phyloP scores from a whole-genome alignment of 2,113 vertebrate species.

The Chlamydotis undulata region DNA sequence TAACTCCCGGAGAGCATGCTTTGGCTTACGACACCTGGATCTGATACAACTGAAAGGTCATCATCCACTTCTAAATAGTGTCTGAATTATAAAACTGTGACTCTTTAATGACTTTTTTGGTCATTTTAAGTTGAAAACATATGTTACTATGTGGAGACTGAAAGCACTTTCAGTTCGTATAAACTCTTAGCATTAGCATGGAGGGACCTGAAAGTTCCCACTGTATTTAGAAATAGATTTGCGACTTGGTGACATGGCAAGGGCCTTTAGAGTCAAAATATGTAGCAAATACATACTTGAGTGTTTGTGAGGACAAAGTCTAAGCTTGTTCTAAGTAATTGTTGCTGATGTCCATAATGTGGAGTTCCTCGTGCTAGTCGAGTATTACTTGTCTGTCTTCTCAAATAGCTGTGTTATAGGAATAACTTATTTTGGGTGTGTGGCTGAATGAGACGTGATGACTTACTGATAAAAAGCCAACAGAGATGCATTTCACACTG shows the following conservation, averaged over 20 bases:
- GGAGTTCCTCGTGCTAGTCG: not conserved
- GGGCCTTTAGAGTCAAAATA: not conserved
- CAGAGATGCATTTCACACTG: not conserved
- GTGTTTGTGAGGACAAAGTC: not conserved
- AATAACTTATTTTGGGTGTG: not conserved
- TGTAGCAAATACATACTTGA: not conserved
- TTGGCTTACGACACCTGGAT: not conserved
- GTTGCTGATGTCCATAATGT: not conserved
- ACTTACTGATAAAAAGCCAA: not conserved
- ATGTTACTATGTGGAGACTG: accelerated
- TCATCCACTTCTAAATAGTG: not conserved
- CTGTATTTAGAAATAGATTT: not conserved
- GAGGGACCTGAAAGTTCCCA: not conserved
- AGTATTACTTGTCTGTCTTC: not conserved
- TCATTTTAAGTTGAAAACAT: not conserved
- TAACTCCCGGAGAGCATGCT: not conserved
- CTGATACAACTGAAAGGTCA: not conserved
- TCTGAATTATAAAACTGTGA: not conserved
- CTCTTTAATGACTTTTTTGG: not conserved
- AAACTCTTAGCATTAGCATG: not conserved
- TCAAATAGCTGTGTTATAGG: not conserved
- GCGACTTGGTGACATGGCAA: not conserved
- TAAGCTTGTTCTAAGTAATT: not conserved
- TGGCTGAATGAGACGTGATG: not conserved
- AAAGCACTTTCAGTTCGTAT: not conserved